Conservation (phyloP, 2,797 vertebrate genomes). For the Chiloscyllium punctatum region DNA sequence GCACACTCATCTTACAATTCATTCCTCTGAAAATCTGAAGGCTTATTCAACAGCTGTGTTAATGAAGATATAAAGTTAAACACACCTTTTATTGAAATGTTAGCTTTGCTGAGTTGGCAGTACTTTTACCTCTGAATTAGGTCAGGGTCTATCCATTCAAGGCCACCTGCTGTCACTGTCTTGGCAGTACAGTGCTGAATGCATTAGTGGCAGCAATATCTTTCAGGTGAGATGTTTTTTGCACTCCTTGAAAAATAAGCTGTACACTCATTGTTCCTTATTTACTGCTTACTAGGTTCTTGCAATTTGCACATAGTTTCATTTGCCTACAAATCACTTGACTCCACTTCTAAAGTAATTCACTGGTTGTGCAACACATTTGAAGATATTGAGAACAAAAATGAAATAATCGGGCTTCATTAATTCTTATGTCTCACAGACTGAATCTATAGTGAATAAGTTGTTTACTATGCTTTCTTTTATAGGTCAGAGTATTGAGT, state of each 20-base stretch:
- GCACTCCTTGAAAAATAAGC: neutral
- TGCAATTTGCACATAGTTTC: neutral
- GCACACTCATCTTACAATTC: neutral
- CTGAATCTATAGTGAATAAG: neutral
- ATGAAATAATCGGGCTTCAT: neutral
- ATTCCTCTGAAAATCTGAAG: neutral
- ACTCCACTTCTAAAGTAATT: neutral
- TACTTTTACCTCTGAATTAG: neutral
- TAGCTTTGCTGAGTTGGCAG: neutral
- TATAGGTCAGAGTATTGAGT: too few relatives aligned
- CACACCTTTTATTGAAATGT: too few relatives aligned
- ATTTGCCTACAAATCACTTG: neutral
- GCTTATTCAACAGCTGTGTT: neutral
- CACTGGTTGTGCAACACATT: neutral
- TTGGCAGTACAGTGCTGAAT: neutral
- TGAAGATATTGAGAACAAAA: neutral
- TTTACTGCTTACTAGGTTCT: neutral
- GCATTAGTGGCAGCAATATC: neutral
- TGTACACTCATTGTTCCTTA: neutral
- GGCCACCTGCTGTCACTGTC: neutral
- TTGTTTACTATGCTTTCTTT: too few relatives aligned
- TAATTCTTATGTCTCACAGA: neutral
- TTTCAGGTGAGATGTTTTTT: neutral
- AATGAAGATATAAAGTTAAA: too few relatives aligned
- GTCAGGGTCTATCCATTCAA: neutral